Conservation (phyloP, 2,888 invertebrate genomes). For the Scaptomyza cyrtandrae region DNA sequence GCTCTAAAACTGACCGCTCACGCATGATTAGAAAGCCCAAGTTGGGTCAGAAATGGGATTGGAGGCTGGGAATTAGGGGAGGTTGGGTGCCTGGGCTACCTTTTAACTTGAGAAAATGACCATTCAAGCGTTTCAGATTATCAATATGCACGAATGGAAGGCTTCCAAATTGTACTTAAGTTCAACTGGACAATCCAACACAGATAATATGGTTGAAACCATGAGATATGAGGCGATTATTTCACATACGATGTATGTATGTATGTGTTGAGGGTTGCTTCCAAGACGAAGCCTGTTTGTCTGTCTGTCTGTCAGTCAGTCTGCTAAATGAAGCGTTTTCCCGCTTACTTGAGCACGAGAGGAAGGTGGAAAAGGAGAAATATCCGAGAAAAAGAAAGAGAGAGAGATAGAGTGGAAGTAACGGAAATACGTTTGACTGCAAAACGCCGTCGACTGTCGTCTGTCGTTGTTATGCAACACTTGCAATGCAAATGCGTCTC, state of each 20-base stretch:
- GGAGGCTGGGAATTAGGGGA: constrained; percentile 9
- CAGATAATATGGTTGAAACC: constrained; percentile 34
- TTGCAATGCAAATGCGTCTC: constrained; percentile 36
- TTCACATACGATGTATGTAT: background rate
- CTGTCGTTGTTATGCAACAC: constrained; percentile 43
- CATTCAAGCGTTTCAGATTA: constrained; percentile 81
- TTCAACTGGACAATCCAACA: constrained; percentile 44
- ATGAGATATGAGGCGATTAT: constrained; percentile 35
- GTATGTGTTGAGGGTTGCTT: constrained; percentile 8
- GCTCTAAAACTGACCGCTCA: constrained; percentile 55
- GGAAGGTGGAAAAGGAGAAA: background rate
- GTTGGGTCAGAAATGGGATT: constrained; percentile 28
- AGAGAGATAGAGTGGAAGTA: constrained; percentile 8
- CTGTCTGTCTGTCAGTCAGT: constrained; percentile 17
- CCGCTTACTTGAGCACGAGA: constrained; percentile 44
- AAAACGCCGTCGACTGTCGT: constrained; percentile 27
- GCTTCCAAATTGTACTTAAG: constrained; percentile 63
- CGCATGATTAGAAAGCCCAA: constrained; percentile 71
- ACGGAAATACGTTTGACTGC: constrained; percentile 54
- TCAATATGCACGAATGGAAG: constrained; percentile 70
- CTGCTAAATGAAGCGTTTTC: constrained; percentile 58
- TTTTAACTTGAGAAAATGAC: constrained; percentile 80
- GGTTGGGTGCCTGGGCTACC: constrained; percentile 41
- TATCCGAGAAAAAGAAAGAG: background rate
- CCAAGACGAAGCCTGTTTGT: constrained; percentile 3